Base-by-base conservation (phyloP, 2,797 vertebrate genomes). In the Lycodopsis pacificus region DNA sequence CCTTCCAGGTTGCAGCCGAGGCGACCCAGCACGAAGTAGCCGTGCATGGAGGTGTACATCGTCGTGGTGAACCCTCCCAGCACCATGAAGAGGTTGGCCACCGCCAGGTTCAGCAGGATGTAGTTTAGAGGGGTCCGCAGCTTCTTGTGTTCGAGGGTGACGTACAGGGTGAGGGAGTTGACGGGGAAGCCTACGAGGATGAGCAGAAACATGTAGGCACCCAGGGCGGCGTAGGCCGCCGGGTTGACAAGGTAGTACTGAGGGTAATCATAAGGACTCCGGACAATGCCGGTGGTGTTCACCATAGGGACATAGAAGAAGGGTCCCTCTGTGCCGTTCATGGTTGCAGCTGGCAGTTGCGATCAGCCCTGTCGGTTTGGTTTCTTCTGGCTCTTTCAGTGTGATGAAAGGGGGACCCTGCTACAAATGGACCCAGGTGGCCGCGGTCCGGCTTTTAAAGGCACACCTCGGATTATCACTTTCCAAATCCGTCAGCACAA, bases 131-230 rank as follows among this genome's bases (percentile, higher is more conserved):
- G 96, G 0, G 98, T 98, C 71, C 98, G 95, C 85, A 99, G 97
- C 94, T 99, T 99, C 97, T 99, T 99, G 95, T 99, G 97, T 94
- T 99, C 96, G 51, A 99, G 61, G 81, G 98, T 99, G 1, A 97
- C 95, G 86, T 98, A 99, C 20, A 99, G 96, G 0, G 98, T 99
- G 88, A 99, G 96, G 93, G 98, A 98, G 95, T 99, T 99, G 96
- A 99, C 20, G 36, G 97, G 97, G 84, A 99, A 97, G 88, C 97
- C 97, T 0, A 96, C 79, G n/a, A 98, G 73, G 58, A 99, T 99
- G 90, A 99, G 95, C 79, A 99, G 88, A 89, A 98, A 98, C 98
- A 99, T 99, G 96, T 98, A 99, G 83, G 96, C 96, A 0, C 94
- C 96, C 93, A 99, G 92, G 0, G 86, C 88, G 0, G 96, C 97